phyloP scores from a whole-genome alignment of 2,888 invertebrate species.

The Cephus pygmeus region DNA sequence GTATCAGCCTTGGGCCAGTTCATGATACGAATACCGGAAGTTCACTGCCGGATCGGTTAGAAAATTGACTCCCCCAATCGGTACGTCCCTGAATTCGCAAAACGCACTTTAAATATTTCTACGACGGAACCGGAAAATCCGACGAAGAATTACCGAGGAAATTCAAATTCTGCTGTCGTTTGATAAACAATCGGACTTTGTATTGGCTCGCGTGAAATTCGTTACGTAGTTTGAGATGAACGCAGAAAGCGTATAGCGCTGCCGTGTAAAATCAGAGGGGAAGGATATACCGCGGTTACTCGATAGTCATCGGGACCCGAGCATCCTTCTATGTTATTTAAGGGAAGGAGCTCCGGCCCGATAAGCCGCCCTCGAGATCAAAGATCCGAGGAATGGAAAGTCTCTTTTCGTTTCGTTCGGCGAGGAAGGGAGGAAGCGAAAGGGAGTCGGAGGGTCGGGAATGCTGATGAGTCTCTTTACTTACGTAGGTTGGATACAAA shows the following conservation, averaged over 20 bases:
- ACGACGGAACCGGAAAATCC: not conserved
- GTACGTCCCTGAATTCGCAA: not conserved
- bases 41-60: not conserved
- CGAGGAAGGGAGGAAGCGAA: conserved; percentile 6
- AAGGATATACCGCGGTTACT: not conserved
- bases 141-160: not conserved
- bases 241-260: not conserved
- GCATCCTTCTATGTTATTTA: not conserved
- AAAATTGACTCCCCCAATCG: not conserved
- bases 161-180: not conserved
- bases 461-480: conserved; percentile 14
- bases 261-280: not conserved
- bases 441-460: conserved; percentile 15
- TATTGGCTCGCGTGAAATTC: not conserved
- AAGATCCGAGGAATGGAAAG: not conserved
- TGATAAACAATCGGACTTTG: not conserved
- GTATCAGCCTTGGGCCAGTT: not conserved
- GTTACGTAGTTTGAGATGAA: not conserved
- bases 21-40: not conserved
- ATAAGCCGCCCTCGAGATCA: not conserved
- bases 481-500: not conserved
- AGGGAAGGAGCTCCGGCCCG: not conserved
- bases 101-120: not conserved
- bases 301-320: not conserved
- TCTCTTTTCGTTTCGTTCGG: not conserved